These are phyloP conservation scores for Sebastes baramenuke DNA, from an alignment of 2,797 vertebrate species.

Conservation along the genomic window DNA sequence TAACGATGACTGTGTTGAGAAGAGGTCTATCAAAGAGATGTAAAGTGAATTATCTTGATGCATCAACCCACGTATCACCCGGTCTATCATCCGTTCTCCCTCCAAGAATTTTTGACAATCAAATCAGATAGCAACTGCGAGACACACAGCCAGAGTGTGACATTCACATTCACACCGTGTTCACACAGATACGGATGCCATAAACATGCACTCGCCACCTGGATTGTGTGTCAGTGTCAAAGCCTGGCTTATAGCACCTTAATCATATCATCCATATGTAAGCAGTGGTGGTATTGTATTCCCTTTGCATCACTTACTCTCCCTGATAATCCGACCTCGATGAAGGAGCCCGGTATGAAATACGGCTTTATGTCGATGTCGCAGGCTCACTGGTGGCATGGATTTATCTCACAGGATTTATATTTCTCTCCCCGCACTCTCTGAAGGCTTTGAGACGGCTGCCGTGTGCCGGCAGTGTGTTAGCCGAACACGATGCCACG, in stretches of 20 bases:
- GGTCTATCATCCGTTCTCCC: constrained; percentile 21
- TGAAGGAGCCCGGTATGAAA: constrained; percentile 49
- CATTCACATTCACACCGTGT: constrained; percentile 28
- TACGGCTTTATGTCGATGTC: constrained; percentile 52
- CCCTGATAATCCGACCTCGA: constrained; percentile 62
- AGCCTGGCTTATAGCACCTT: constrained; percentile 44
- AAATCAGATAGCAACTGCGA: constrained; percentile 38
- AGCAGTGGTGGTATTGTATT: constrained; percentile 60
- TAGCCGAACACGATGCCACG: background rate
- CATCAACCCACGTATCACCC: constrained; percentile 42
- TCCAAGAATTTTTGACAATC: constrained; percentile 42
- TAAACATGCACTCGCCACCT: constrained; percentile 50
- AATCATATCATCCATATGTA: constrained; percentile 73
- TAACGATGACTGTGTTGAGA: constrained; percentile 47
- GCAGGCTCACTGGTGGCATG: constrained; percentile 40
- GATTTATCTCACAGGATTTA: constrained; percentile 72
- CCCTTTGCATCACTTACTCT: constrained; percentile 61
- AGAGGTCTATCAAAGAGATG: constrained; percentile 59
- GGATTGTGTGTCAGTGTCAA: constrained; percentile 51
- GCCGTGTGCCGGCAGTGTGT: constrained; percentile 11
- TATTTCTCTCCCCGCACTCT: constrained; percentile 45
- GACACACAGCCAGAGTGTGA: constrained; percentile 15
- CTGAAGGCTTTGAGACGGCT: constrained; percentile 38
- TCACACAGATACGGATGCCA: constrained; percentile 23
- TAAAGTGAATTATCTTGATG: constrained; percentile 65